Percentiles rank a stretch among this genome's conserved stretches.
Evolutionary conservation across 2,113 vertebrate species (phyloP).

Genomic region (Plotosus lineatus): DNA sequence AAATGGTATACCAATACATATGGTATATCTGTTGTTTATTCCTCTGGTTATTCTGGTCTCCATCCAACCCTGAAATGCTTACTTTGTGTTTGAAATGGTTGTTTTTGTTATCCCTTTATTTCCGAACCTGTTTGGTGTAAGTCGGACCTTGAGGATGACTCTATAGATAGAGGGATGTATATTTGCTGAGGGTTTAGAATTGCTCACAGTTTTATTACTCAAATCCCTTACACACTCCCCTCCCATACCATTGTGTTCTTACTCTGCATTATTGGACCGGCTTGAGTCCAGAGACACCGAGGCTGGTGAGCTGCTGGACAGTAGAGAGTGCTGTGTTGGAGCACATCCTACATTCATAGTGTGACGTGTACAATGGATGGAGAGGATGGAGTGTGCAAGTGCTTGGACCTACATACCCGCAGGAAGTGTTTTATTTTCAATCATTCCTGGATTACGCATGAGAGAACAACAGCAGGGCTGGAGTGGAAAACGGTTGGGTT

Average conservation of each 20-base stretch:
- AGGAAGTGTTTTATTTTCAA: neutral
- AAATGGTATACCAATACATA: no score
- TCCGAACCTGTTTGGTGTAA: no score
- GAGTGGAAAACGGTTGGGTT: neutral
- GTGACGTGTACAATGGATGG: neutral
- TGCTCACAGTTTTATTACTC: neutral
- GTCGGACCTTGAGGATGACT: no score
- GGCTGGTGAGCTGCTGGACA: neutral
- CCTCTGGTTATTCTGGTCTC: no score
- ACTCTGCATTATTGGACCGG: neutral
- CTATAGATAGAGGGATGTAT: neutral
- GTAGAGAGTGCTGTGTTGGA: neutral
- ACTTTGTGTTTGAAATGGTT: no score
- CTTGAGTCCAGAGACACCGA: neutral
- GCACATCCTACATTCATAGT: neutral
- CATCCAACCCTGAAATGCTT: no score
- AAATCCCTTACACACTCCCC: neutral
- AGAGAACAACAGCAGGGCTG: neutral
- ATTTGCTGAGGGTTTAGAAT: no score
- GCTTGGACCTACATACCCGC: neutral
- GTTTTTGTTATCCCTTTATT: no score
- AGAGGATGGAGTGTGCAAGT: no score
- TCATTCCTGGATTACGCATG: neutral
- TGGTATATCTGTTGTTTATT: no score
- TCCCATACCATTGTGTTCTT: neutral